Conservation (phyloP, 2,888 invertebrate genomes). For the Troides helena region DNA sequence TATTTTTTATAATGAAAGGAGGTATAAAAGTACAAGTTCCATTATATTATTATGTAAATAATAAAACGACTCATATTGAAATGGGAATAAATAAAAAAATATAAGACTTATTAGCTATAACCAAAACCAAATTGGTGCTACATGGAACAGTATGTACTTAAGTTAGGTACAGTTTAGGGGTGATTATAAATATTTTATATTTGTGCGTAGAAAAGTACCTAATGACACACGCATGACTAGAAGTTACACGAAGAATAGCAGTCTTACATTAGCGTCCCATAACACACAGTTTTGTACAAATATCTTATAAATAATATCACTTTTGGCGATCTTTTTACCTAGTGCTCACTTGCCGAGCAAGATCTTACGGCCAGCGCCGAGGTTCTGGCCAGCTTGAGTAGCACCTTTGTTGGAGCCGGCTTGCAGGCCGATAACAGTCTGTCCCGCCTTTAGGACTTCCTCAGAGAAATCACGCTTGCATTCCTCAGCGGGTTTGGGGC, state of each 20-base stretch:
- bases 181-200: conserved; percentile 30
- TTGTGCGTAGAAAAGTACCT: conserved; percentile 40
- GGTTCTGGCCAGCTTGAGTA: conserved; percentile 93
- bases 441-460: conserved; percentile 92
- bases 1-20: conserved; percentile 32
- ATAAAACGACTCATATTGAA: conserved; percentile 54
- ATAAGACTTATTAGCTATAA: conserved; percentile 63
- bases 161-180: conserved; percentile 36
- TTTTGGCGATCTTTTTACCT: conserved; percentile 45
- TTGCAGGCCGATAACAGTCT: conserved; percentile 95
- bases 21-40: conserved; percentile 39
- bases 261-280: conserved; percentile 66
- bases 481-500: conserved; percentile 96
- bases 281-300: conserved; percentile 68
- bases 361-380: conserved; percentile 94
- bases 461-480: conserved; percentile 97
- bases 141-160: conserved; percentile 54
- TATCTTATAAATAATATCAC: conserved; percentile 76
- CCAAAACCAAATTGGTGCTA: conserved; percentile 68
- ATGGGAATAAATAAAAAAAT: conserved; percentile 71
- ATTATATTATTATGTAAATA: conserved; percentile 67
- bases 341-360: conserved; percentile 90
- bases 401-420: conserved; percentile 98
- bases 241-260: conserved; percentile 52
- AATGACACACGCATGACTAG: conserved; percentile 57